Percentiles rank a stretch among this genome's conserved stretches.
Evolutionary conservation across 2,113 vertebrate genomes (phyloP).

Genomic region (Ageneiosus marmoratus): DNA sequence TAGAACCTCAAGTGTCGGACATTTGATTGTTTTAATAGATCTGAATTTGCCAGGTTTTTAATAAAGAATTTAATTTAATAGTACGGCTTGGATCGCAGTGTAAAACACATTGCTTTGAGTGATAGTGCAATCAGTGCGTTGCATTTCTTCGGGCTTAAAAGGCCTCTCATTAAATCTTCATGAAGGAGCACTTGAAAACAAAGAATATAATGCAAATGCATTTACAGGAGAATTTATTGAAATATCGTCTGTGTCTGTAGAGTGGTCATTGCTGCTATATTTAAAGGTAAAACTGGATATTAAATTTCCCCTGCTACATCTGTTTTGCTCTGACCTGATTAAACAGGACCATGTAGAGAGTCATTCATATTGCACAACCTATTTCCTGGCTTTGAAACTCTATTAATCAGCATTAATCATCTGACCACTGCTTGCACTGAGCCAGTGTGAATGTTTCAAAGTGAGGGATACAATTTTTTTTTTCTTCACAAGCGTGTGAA

Average conservation of each 20-base stretch:
- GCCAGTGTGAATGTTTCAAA: conserved; percentile 24
- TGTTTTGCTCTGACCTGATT: conserved; percentile 3
- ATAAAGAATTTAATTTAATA: conserved; percentile 9
- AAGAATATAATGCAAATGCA: not conserved
- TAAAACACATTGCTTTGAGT: not conserved
- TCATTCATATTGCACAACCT: conserved; percentile 30
- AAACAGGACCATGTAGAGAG: conserved; percentile 29
- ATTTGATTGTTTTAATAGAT: not conserved
- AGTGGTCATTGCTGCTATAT: not conserved
- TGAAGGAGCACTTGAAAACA: not conserved
- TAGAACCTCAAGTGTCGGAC: not conserved
- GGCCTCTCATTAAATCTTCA: conserved; percentile 10
- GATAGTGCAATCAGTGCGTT: not conserved
- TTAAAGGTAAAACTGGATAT: not conserved
- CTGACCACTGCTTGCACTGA: conserved; percentile 18
- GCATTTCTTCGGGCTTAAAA: conserved; percentile 1
- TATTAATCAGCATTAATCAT: conserved; percentile 35
- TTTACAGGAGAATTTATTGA: not conserved
- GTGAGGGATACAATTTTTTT: not conserved
- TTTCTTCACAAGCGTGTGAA: not conserved
- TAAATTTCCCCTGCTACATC: not conserved
- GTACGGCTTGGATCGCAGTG: not conserved
- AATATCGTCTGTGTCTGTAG: not conserved
- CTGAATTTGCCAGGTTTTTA: not conserved
- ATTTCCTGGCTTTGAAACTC: conserved; percentile 32